phyloP scores from a whole-genome alignment of 37 sponge, comb jelly and placozoan genomes.

The Hexactinellida sp. region DNA sequence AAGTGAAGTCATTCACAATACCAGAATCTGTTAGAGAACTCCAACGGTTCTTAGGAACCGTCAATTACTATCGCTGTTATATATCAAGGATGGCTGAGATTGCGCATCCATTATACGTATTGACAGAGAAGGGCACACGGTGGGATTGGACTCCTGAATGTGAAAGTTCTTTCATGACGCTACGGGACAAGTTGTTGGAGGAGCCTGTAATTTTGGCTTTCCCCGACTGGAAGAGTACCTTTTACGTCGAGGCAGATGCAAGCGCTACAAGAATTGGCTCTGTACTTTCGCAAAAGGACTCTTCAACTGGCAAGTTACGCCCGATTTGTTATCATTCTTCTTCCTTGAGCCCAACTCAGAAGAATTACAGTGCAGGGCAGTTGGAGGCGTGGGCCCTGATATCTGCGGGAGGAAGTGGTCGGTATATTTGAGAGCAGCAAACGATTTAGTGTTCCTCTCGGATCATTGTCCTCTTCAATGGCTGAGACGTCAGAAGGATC shows the following conservation, averaged over 20 bases:
- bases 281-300: neutral
- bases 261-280: slow-evolving; percentile 15
- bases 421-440: neutral
- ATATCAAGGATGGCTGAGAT: slow-evolving; percentile 19
- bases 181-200: neutral
- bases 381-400: neutral
- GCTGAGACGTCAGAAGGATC: too few species aligned
- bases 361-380: too few species aligned
- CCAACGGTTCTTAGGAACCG: slow-evolving; percentile 16
- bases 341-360: neutral
- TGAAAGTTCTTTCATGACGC: slow-evolving; percentile 8
- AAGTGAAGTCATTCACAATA: neutral
- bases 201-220: slow-evolving; percentile 15
- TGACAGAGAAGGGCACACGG: slow-evolving; percentile 19
- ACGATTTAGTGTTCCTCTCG: neutral
- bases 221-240: slow-evolving; percentile 1
- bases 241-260: slow-evolving; percentile 29
- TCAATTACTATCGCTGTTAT: slow-evolving; percentile 23
- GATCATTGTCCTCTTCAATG: neutral
- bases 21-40: slow-evolving; percentile 1
- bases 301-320: neutral
- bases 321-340: neutral
- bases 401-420: neutral
- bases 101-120: slow-evolving; percentile 15
- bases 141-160: slow-evolving; percentile 17